Base-by-base conservation (phyloP, 2,888 invertebrate species). In the Orthosia gracilis region DNA sequence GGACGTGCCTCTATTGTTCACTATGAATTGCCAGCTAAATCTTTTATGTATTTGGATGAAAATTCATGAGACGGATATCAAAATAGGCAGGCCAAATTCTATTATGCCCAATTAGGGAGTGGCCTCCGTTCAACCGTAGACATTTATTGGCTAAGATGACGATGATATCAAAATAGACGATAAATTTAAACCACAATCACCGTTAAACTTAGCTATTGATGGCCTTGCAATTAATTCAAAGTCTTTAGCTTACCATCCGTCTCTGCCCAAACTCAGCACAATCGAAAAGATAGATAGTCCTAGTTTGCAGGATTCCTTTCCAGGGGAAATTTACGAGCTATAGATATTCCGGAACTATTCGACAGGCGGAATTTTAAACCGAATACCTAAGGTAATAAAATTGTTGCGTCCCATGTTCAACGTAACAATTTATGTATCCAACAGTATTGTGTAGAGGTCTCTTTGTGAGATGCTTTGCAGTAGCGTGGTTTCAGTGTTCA, bases 341-440 rank as follows among this genome's bases (percentile, higher is more conserved):
- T 57, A 74, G 75, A 76, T 78, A 80, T 79, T 74, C 64, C 49
- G 18, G 59, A 82, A 75, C 81, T 81, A 85, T 83, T 76, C 54
- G 76, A 80, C 62, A 62, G 57, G 69, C 13, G 59, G 73, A 72
- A 75, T 83, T 87, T 83, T 83, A 85, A 80, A 85, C 73, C 64
- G 78, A 76, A 82, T 82, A 78, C 84, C 75, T 72, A 74, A 72
- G 79, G 76, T 66, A 82, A 80, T 79, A 77, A 78, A 84, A 82
- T 68, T 68, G 73, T 65, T 54, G 50, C 63, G 31, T 59, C 64
- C 49, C 58, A 59, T 63, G 57, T 59, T 40, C 23, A 71, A 58
- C 47, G 66, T 67, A 77, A 63, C 40, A 13, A 54, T 47, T 26
- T 52, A 64, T 26, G 26, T 18, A 65, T n/a, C 31, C 69, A 72